A percentile compares a stretch with the other conserved stretches of the same genome.
These are phyloP conservation scores for Melanostoma scalare DNA, from an alignment of 2,888 invertebrate genomes.

Conservation along the genomic window DNA sequence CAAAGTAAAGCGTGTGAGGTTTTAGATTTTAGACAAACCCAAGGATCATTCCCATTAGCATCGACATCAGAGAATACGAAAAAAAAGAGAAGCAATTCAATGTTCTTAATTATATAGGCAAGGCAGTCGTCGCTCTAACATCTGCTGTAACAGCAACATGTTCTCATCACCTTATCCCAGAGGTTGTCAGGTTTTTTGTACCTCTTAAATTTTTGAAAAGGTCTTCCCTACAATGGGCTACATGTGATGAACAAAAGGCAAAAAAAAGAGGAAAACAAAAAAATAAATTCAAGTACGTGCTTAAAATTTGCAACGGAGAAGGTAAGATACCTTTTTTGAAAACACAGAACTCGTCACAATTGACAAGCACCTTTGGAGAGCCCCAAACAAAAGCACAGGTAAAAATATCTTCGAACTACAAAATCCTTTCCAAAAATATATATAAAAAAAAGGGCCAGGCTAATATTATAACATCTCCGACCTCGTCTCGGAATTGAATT, in stretches of 20 bases:
- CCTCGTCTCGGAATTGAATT: conserved; percentile 60
- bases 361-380: conserved; percentile 54
- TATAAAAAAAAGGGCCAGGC: conserved; percentile 52
- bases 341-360: conserved; percentile 47
- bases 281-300: conserved; percentile 67
- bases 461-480: conserved; percentile 58
- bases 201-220: neutral
- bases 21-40: conserved; percentile 44
- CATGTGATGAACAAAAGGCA: conserved; percentile 30
- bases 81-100: conserved; percentile 29
- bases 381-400: conserved; percentile 38
- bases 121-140: conserved; percentile 42
- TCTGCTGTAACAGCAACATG: conserved; percentile 68
- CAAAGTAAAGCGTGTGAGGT: conserved; percentile 33
- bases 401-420: conserved; percentile 40
- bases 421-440: neutral
- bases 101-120: conserved; percentile 63
- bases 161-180: conserved; percentile 61
- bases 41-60: conserved; percentile 57
- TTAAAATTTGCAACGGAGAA: conserved; percentile 64
- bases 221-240: conserved; percentile 3
- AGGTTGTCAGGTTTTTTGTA: conserved; percentile 27
- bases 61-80: neutral
- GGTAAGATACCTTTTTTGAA: conserved; percentile 16
- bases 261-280: conserved; percentile 21